phyloP scores from a whole-genome alignment of 2,888 invertebrate species.

The Aphodius sticticus region DNA sequence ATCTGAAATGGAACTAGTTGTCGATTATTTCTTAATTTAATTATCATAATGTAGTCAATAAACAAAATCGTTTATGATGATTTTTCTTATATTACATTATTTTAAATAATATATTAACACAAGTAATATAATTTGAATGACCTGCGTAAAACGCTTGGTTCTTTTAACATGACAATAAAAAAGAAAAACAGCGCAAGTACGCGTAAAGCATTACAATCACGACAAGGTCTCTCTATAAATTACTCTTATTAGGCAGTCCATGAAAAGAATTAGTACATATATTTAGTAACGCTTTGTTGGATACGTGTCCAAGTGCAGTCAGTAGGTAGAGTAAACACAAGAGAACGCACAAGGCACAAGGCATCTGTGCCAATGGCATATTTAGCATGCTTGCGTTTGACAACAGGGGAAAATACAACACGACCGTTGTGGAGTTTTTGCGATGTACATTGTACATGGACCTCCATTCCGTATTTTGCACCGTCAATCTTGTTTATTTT shows the following conservation, averaged over 20 bases:
- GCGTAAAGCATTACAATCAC: not conserved
- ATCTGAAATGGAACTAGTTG: too few species aligned
- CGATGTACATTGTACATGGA: not conserved
- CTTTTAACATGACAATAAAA: not conserved
- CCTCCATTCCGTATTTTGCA: too few species aligned
- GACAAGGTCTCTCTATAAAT: not conserved
- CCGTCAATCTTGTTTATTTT: not conserved
- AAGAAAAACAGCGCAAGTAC: not conserved
- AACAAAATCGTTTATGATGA: too few species aligned
- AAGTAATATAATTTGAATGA: not conserved
- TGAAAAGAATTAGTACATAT: not conserved
- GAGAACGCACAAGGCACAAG: not conserved
- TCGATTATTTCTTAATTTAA: too few species aligned
- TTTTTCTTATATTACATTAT: too few species aligned
- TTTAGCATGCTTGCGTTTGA: not conserved
- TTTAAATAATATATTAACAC: too few species aligned
- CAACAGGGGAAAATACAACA: not conserved
- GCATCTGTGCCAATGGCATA: not conserved
- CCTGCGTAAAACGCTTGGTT: not conserved
- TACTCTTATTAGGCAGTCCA: slow-evolving; percentile 4
- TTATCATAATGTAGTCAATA: too few species aligned
- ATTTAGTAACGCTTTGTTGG: slow-evolving; percentile 4
- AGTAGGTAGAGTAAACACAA: not conserved
- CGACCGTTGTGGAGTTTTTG: not conserved
- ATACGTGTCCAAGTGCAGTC: not conserved